These are phyloP conservation scores for Morphnarchus princeps DNA, from an alignment of 2,113 vertebrate genomes.

Conservation along the genomic window DNA sequence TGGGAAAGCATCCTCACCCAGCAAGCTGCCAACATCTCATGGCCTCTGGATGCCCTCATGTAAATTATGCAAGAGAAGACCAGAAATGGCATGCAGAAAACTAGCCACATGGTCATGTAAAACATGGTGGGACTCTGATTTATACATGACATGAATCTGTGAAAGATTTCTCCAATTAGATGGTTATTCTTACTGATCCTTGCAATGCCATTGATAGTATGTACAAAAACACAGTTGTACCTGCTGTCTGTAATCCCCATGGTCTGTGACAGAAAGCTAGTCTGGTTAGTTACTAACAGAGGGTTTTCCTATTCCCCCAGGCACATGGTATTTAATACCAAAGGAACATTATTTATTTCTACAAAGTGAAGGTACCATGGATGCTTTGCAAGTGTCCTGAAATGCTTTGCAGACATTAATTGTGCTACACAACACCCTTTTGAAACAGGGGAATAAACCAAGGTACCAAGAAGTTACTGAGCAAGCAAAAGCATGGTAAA, in stretches of 20 bases:
- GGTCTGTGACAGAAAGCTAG: not conserved
- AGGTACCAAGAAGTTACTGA: not conserved
- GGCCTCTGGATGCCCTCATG: not conserved
- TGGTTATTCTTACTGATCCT: not conserved
- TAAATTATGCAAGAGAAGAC: not conserved
- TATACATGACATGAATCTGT: not conserved
- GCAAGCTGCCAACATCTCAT: not conserved
- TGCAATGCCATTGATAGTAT: not conserved
- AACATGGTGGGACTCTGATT: not conserved
- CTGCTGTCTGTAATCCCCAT: not conserved
- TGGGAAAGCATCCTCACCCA: not conserved
- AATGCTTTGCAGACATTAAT: not conserved
- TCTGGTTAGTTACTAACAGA: not conserved
- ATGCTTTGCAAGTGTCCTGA: not conserved
- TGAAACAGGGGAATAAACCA: not conserved
- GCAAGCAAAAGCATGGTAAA: not conserved
- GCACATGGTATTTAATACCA: not conserved
- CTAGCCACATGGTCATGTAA: not conserved
- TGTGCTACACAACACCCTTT: not conserved
- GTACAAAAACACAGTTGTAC: not conserved
- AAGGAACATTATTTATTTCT: not conserved
- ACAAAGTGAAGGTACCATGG: not conserved
- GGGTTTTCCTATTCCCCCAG: not conserved
- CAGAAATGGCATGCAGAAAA: not conserved
- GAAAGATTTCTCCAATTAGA: not conserved